These are phyloP conservation scores for Melanocharis versteri DNA, from an alignment of 2,113 vertebrate species.

Conservation along the genomic window DNA sequence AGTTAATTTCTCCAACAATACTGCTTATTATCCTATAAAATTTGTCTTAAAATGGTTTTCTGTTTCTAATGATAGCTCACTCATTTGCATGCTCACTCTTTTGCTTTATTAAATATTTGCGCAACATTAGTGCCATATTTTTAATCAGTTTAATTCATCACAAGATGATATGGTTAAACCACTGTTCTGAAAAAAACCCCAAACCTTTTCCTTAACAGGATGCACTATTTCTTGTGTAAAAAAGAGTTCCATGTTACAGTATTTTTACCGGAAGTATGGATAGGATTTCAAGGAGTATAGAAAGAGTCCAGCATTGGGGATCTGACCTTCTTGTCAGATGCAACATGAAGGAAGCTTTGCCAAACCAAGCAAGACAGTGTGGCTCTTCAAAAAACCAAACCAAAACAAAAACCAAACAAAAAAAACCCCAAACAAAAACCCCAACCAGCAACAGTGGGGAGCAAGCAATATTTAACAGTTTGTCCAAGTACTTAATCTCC, in stretches of 20 bases:
- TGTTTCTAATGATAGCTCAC: neutral
- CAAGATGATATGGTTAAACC: neutral
- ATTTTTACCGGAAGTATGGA: neutral
- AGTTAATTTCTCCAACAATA: neutral
- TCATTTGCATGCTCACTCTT: neutral
- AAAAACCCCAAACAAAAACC: neutral
- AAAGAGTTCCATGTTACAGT: neutral
- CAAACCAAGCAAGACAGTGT: neutral
- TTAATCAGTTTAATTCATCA: neutral
- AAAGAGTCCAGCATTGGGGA: neutral
- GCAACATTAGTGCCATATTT: neutral
- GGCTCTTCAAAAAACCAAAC: neutral
- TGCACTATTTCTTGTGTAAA: neutral
- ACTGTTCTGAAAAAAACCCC: neutral
- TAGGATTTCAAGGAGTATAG: neutral
- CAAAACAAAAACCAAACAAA: neutral
- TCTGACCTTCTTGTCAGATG: neutral
- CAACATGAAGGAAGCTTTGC: neutral
- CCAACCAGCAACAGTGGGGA: neutral
- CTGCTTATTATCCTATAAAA: neutral
- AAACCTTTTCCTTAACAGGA: neutral
- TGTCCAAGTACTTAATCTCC: neutral
- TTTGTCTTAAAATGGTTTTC: neutral
- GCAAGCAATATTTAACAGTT: neutral
- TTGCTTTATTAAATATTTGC: neutral